A percentile compares a stretch with the other conserved stretches of the same genome.
Conservation (phyloP, 2,797 vertebrate species). For the Pangasius sanitwongsei region DNA sequence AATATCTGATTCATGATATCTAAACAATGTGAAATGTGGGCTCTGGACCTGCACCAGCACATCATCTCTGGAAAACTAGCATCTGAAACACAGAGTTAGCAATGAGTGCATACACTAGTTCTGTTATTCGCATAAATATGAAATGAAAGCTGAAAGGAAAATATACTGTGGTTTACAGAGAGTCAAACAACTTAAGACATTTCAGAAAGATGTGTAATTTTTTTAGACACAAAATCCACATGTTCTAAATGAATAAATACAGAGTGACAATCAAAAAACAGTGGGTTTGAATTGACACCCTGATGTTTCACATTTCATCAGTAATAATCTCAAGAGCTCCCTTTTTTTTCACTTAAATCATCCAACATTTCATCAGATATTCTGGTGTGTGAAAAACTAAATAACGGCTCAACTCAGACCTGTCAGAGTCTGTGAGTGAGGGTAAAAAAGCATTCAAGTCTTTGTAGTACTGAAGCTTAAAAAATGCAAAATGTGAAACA, state of each 20-base stretch:
- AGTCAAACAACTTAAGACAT: not conserved
- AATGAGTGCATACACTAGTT: not conserved
- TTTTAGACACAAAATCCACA: not conserved
- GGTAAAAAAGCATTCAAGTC: not conserved
- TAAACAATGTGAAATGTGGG: not conserved
- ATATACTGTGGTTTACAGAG: not conserved
- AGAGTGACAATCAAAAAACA: not conserved
- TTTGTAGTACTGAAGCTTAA: not conserved
- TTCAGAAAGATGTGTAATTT: not conserved
- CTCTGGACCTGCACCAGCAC: not conserved
- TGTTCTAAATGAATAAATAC: not conserved
- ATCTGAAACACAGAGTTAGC: not conserved
- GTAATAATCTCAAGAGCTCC: not conserved
- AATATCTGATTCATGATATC: not conserved
- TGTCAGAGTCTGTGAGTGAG: not conserved
- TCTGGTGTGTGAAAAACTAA: not conserved
- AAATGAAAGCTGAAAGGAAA: conserved; percentile 8
- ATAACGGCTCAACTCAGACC: not conserved
- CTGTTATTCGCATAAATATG: not conserved
- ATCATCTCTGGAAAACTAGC: not conserved
- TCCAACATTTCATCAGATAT: not conserved
- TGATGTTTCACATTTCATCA: not conserved
- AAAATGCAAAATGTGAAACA: not conserved
- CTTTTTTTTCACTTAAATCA: not conserved
- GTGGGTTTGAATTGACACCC: not conserved